Evolutionary conservation across 2,797 vertebrate species (phyloP), one percentile per base, ranked within the genome.

Genomic region (Labeo calbasu): DNA sequence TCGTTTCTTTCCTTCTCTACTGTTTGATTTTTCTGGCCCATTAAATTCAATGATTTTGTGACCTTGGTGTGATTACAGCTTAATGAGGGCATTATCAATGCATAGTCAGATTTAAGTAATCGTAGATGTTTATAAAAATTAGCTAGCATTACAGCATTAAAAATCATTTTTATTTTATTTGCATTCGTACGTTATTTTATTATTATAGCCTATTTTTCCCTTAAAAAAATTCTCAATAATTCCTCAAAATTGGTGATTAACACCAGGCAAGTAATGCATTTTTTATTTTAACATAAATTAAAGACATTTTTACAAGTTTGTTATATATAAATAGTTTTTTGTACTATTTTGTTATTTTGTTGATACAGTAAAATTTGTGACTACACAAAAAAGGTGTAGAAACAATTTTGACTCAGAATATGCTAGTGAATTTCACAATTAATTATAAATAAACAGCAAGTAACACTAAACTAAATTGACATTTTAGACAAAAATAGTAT

Each of bases 41-140:
- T 84, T 71, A 3, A 78, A 48, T 50, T 46, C n/a, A 76, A 68
- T 71, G 53, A 77, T 81, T 46, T 21, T 57, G 40, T 57, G 79
- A 81, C 50, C 78, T 55, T 69, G 65, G 63, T 17, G 14, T 81
- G 61, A 68, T 55, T 46, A 76, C 48, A 25, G 11, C 15, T 6
- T 77, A 65, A 76, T 65, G 71, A 76, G 28, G 15, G n/a, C n/a
- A 75, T 75, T 73, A 53, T 36, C 46, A 66, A 9, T 75, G 13
- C 66, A 36, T 57, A 51, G 28, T 36, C 2, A 11, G 23, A 78
- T 63, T 17, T 12, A 53, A 68, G 63, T 21, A n/a, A 79, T 68
- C 4, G 3, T 68, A 36, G 48, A 53, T 36, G 21, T 40, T 21
- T 32, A 13, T 14, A 23, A 61, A 61, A 61, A 36, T 17, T 4